A percentile compares a stretch with the other conserved stretches of the same genome.
Conservation (phyloP, 2,888 invertebrate species). For the Pachymerium ferrugineum region DNA sequence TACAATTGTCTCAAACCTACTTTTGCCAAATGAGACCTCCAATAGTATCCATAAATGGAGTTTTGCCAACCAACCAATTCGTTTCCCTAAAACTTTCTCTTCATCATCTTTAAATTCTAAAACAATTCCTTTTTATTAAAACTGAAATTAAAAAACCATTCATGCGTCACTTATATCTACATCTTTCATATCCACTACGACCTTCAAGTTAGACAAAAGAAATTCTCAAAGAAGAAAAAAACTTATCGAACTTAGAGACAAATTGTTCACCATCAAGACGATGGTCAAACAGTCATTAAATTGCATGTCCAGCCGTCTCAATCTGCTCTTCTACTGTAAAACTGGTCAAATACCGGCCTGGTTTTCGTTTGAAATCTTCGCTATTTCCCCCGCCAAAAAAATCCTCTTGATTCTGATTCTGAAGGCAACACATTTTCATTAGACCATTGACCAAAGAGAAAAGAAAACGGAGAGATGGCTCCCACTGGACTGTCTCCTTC, state of each 20-base stretch:
- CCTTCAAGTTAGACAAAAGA: too few relatives aligned
- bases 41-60: slow-evolving; percentile 18
- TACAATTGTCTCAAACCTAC: slow-evolving; percentile 18
- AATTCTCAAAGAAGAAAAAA: not conserved
- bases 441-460: slow-evolving; percentile 14
- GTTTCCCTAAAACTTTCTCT: not conserved
- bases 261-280: not conserved
- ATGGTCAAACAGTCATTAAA: not conserved
- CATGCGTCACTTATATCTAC: too few relatives aligned
- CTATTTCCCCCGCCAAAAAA: too few relatives aligned
- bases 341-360: not conserved
- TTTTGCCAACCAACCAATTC: not conserved
- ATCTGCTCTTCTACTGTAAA: not conserved
- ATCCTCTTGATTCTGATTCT: slow-evolving; percentile 17
- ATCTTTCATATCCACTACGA: too few relatives aligned
- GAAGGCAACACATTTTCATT: slow-evolving; percentile 14
- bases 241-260: not conserved
- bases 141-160: too few relatives aligned
- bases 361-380: not conserved
- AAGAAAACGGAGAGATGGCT: slow-evolving; percentile 10
- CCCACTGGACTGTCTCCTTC: slow-evolving; percentile 18
- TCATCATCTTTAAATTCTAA: not conserved
- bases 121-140: too few relatives aligned
- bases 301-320: not conserved
- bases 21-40: slow-evolving; percentile 21